Evolutionary conservation across 2,888 invertebrate species (phyloP), one percentile per base, ranked within the genome.

Genomic region (Dicyrtoma fusca): DNA sequence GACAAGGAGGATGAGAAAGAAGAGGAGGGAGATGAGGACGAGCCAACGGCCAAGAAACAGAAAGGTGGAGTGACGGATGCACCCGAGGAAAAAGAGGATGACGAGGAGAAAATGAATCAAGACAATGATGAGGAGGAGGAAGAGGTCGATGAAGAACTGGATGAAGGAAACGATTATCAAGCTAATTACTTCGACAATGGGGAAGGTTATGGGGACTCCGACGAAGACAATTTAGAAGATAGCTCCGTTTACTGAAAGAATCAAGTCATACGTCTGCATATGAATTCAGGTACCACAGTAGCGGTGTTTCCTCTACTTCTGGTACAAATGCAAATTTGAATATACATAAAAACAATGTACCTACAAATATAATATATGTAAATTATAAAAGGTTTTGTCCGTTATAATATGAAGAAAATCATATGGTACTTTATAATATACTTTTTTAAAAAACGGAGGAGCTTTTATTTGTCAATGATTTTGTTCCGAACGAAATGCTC

Each of bases 111-210:
- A 42, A 79, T 34, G 47, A 47, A 51, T 19, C 49, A 4, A 13
- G 74, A 72, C 8, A 64, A 74, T 19, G 79, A 78, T 5, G 77
- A 79, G 23, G 77, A 79, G 5, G 79, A 79, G 11, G 79, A 81
- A 80, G 85, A 85, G 62, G 87, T 88, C 77, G 89, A 89, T 81
- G 83, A 87, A 62, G 82, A 84, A 19, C 85, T 87, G 61, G 87
- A 87, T 68, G 86, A 87, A 59, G 82, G 81, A 10, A 82, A 81
- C 11, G 82, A 82, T 57, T 82, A 82, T 70, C 75, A 74, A 19
- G 71, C 76, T 25, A 77, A 76, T 25, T 81, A 81, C 70, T 82
- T 82, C 71, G 82, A 82, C 69, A 82, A 82, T 70, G 86, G 85
- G 66, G 85, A 88, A n/a, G 87, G 85, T 73, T 87, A 88, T 81